phyloP scores from a whole-genome alignment of 2,888 invertebrate species.

The Ophion ventricosus region DNA sequence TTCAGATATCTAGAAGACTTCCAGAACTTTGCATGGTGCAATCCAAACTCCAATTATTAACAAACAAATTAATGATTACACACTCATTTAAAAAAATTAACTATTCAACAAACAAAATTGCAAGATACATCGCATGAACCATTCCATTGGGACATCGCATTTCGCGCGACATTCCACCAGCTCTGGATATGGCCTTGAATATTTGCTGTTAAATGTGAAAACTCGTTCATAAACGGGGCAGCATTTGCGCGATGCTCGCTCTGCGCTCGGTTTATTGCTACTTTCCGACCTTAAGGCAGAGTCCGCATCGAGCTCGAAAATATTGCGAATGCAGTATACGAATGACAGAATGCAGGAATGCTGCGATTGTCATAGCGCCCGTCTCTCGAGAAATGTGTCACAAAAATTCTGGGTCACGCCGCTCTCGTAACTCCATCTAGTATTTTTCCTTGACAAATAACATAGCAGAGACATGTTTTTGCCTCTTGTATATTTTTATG shows the following conservation, averaged over 20 bases:
- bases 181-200: slow-evolving; percentile 38
- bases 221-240: slow-evolving; percentile 45
- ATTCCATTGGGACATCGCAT: slow-evolving; percentile 10
- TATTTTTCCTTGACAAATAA: slow-evolving; percentile 10
- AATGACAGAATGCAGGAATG: slow-evolving; percentile 24
- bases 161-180: slow-evolving; percentile 32
- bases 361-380: slow-evolving; percentile 22
- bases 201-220: slow-evolving; percentile 47
- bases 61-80: not conserved
- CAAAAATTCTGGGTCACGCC: slow-evolving; percentile 30
- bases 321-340: slow-evolving; percentile 25
- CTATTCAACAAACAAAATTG: slow-evolving; percentile 17
- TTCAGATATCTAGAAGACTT: too few species aligned
- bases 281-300: slow-evolving; percentile 35
- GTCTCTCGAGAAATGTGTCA: slow-evolving; percentile 14
- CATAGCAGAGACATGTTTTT: not conserved
- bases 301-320: slow-evolving; percentile 18
- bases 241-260: slow-evolving; percentile 10
- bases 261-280: slow-evolving; percentile 47
- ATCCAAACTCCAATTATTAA: too few species aligned
- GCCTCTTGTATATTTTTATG: not conserved
- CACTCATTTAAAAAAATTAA: not conserved
- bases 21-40: too few species aligned
- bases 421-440: slow-evolving; percentile 14
- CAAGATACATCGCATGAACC: not conserved